Conservation (phyloP, 2,113 vertebrate species). For the pig (Sus scrofa) region T2T-Sscrofa CM000812.6:1606001-1606500, state of each 20-base stretch:
- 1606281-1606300: not conserved
- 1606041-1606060: not conserved
- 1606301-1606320: not conserved
- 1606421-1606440: not conserved
- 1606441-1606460: not conserved
- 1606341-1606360: not conserved
- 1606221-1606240: not conserved
- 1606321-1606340: not conserved
- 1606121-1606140: not conserved
- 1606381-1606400: no score
- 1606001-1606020: not conserved
- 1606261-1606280: not conserved
- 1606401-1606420: not conserved
- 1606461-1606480: constrained; percentile 91
- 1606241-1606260: not conserved
- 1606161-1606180: not conserved
- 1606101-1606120: not conserved
- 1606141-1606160: not conserved
- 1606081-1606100: not conserved
- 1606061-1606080: not conserved
- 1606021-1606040: not conserved
- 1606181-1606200: not conserved
- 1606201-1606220: not conserved
- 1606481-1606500: constrained; percentile 93
- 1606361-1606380: not conserved